These are phyloP conservation scores for Trachelus tabidus DNA, from an alignment of 2,888 invertebrate genomes.

Conservation along the genomic window DNA sequence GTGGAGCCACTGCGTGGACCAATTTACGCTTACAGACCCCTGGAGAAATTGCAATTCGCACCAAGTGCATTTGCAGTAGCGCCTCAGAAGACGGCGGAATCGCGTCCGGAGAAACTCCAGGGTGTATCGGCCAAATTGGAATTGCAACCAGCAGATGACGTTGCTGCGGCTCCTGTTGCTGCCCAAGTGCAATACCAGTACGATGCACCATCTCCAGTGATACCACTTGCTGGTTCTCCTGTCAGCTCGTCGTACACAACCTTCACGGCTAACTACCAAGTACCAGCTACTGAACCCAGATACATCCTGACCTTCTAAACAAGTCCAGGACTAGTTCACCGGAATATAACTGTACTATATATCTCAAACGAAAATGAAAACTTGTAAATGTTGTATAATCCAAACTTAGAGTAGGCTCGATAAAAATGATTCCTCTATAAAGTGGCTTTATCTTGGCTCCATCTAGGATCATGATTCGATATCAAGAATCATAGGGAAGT, in stretches of 20 bases:
- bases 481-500: not conserved
- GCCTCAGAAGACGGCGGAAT: not conserved
- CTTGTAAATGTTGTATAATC: constrained; percentile 40
- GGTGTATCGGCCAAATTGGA: constrained; percentile 13
- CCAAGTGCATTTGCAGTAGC: constrained; percentile 42
- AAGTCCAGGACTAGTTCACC: not conserved
- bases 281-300: constrained; percentile 47
- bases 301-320: constrained; percentile 51
- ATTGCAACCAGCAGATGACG: constrained; percentile 13
- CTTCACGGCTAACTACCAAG: constrained; percentile 54
- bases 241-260: constrained; percentile 46
- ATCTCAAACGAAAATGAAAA: not conserved
- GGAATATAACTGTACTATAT: not conserved
- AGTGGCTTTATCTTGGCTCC: not conserved
- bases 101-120: not conserved
- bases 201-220: constrained; percentile 35
- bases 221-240: constrained; percentile 27
- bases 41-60: constrained; percentile 55
- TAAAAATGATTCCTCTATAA: not conserved
- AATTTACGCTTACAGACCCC: constrained; percentile 68
- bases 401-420: not conserved
- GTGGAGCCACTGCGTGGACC: constrained; percentile 74
- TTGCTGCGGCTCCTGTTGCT: constrained; percentile 41
- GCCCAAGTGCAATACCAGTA: constrained; percentile 52
- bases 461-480: not conserved